These are phyloP conservation scores for Idris sp. DNA, from an alignment of 1,140 invertebrate genomes.

Conservation along the genomic window DNA sequence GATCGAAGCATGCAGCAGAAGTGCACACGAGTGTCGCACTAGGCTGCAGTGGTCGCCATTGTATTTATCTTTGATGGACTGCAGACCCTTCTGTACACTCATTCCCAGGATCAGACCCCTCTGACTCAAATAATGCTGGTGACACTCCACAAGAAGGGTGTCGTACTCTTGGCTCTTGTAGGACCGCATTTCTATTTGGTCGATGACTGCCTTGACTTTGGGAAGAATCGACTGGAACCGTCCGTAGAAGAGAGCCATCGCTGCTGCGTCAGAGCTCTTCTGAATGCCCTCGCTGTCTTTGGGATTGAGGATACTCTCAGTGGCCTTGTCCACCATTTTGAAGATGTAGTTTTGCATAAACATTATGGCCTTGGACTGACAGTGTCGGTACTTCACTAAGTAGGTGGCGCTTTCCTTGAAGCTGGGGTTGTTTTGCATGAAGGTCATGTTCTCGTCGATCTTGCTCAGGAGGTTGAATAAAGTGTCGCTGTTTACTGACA, in stretches of 20 bases:
- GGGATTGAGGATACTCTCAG: constrained; percentile 82
- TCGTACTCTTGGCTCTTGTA: constrained; percentile 87
- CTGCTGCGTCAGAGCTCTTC: constrained; percentile 82
- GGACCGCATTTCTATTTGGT: constrained; percentile 87
- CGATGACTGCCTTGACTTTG: constrained; percentile 88
- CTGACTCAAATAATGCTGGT: constrained; percentile 90
- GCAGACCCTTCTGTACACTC: constrained; percentile 87
- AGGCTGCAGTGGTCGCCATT: constrained; percentile 92
- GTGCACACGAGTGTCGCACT: constrained; percentile 91
- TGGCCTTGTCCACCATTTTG: constrained; percentile 86
- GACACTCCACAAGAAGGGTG: constrained; percentile 86
- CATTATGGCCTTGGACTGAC: constrained; percentile 87
- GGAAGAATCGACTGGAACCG: constrained; percentile 94
- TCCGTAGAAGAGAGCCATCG: constrained; percentile 94
- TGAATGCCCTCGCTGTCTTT: constrained; percentile 75
- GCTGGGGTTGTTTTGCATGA: constrained; percentile 89
- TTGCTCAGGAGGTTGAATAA: constrained; percentile 89
- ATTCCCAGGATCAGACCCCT: constrained; percentile 85
- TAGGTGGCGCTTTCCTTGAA: constrained; percentile 87
- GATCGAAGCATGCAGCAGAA: constrained; percentile 93
- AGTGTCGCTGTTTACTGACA: constrained; percentile 89
- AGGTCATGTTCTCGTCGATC: constrained; percentile 92
- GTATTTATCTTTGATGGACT: constrained; percentile 78
- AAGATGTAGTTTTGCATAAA: constrained; percentile 87
- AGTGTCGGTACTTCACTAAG: constrained; percentile 87